These are phyloP conservation scores for Aethes cnicana DNA, from an alignment of 2,888 invertebrate species.

Conservation along the genomic window DNA sequence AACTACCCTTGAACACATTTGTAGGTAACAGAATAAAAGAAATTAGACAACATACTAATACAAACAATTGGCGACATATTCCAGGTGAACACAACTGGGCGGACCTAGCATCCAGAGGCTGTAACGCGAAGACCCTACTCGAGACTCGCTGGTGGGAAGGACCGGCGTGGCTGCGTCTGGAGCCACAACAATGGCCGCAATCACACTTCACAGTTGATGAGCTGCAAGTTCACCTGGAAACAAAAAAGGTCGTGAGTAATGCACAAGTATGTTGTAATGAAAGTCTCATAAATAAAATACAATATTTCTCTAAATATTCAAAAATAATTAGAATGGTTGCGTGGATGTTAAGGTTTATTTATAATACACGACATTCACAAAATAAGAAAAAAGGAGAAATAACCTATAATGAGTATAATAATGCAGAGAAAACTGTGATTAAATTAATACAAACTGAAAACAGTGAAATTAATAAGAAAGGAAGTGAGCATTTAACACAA, in stretches of 20 bases:
- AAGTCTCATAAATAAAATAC: too few species aligned
- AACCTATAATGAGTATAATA: not conserved
- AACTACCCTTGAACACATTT: not conserved
- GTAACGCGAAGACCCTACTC: constrained; percentile 5
- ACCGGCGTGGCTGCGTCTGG: constrained; percentile 5
- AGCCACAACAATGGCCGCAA: constrained; percentile 3
- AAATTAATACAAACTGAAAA: not conserved
- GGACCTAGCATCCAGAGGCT: constrained; percentile 24
- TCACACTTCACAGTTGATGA: constrained; percentile 1
- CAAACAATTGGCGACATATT: constrained; percentile 3
- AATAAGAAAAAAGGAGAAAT: not conserved
- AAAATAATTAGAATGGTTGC: not conserved
- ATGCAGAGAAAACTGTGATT: not conserved
- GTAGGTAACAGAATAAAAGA: constrained; percentile 5
- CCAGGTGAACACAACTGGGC: not conserved
- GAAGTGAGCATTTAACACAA: too few species aligned
- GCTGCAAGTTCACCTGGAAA: not conserved
- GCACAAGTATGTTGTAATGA: too few species aligned
- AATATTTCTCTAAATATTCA: too few species aligned
- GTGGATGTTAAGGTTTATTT: not conserved
- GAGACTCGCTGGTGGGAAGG: constrained; percentile 19
- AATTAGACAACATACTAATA: not conserved
- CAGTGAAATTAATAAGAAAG: not conserved
- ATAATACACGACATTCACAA: not conserved
- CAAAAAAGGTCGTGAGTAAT: not conserved